Evolutionary conservation across 2,888 invertebrate species (phyloP).

Genomic region (Pristionchus japonicus): DNA sequence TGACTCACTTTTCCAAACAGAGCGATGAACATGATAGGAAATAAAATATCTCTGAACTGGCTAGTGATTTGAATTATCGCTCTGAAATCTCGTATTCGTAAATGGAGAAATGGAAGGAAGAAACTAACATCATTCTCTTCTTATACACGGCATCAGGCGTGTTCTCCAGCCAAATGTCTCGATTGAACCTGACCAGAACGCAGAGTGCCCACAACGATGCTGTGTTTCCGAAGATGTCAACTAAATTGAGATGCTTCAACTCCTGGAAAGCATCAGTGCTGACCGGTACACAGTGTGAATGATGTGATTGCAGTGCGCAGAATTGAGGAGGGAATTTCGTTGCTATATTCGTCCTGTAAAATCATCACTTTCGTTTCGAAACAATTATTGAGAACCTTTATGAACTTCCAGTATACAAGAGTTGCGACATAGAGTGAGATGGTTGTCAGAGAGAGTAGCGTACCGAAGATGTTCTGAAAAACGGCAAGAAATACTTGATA

Average conservation of each 20-base stretch:
- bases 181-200: background rate
- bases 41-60: background rate
- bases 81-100: too few relatives aligned
- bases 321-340: background rate
- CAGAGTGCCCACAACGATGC: background rate
- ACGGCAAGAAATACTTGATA: background rate
- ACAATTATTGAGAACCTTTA: background rate
- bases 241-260: background rate
- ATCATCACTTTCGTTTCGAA: background rate
- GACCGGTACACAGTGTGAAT: background rate
- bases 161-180: background rate
- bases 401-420: background rate
- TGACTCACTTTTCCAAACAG: background rate
- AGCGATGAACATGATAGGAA: background rate
- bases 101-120: background rate
- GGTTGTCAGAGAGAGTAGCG: background rate
- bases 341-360: background rate
- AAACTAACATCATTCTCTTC: background rate
- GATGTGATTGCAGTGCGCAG: background rate
- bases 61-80: background rate
- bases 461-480: background rate
- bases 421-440: background rate
- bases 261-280: background rate
- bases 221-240: background rate
- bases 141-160: background rate